Evolutionary conservation across 2,888 invertebrate species (phyloP).

Genomic region (Schizaphis graminum): DNA sequence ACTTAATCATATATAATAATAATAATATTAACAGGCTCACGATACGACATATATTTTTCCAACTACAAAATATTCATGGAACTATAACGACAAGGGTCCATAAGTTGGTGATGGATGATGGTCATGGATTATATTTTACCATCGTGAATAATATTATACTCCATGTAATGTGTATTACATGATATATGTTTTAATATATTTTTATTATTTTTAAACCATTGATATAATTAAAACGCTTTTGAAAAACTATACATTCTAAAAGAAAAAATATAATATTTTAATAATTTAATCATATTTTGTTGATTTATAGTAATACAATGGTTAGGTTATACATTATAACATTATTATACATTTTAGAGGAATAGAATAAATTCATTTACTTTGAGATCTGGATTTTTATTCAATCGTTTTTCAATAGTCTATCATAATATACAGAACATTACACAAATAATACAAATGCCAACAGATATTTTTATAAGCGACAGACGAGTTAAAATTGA

Average conservation of each 20-base stretch:
- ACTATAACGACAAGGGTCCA: constrained; percentile 55
- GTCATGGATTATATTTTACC: constrained; percentile 41
- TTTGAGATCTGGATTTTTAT: neutral
- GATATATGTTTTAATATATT: constrained; percentile 6
- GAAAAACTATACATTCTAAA: neutral
- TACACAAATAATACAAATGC: neutral
- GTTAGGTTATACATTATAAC: no score
- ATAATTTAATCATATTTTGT: neutral
- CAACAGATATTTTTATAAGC: neutral
- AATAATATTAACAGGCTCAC: neutral
- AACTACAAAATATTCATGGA: constrained; percentile 53
- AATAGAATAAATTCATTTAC: neutral
- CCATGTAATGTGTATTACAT: neutral
- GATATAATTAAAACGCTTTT: constrained; percentile 8
- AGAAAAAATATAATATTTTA: neutral
- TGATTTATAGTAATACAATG: neutral
- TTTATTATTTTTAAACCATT: constrained; percentile 39
- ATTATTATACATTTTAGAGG: neutral
- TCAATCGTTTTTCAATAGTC: neutral
- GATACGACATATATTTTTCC: neutral
- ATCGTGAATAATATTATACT: constrained; percentile 27
- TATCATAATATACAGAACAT: neutral
- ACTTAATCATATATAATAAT: neutral
- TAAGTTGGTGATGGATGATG: constrained; percentile 50
- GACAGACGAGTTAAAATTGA: neutral